Evolutionary conservation across 2,113 vertebrate species (phyloP).

Genomic region (Hippopotamus amphibius): DNA sequence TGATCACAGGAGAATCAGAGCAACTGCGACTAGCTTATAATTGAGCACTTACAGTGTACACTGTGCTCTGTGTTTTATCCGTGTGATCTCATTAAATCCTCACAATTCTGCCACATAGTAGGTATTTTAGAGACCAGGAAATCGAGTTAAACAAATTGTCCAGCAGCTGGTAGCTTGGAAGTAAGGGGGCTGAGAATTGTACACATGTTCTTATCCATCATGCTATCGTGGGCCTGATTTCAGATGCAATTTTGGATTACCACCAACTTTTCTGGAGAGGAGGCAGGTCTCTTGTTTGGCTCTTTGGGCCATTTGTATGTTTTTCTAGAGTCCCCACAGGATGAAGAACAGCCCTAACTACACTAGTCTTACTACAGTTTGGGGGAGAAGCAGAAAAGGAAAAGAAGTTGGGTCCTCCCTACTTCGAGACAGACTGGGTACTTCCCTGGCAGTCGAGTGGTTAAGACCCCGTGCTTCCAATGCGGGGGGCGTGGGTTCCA

Average conservation of each 20-base stretch:
- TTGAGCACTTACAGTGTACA: accelerated
- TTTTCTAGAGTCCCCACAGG: background rate
- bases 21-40: accelerated
- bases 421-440: accelerated
- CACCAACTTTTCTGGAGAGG: background rate
- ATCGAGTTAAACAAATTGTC: accelerated
- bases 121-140: background rate
- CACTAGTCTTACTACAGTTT: background rate
- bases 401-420: background rate
- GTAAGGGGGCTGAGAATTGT: background rate
- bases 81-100: background rate
- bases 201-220: accelerated
- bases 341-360: background rate
- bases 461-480: too few relatives aligned
- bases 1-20: background rate
- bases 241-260: background rate
- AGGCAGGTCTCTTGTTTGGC: background rate
- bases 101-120: background rate
- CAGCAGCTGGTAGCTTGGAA: accelerated
- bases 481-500: too few relatives aligned
- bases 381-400: background rate
- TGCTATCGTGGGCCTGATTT: accelerated
- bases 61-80: accelerated
- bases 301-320: background rate
- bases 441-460: too few relatives aligned